Base-by-base conservation (phyloP, 2,888 invertebrate species). In the Hedychridium roseum region DNA sequence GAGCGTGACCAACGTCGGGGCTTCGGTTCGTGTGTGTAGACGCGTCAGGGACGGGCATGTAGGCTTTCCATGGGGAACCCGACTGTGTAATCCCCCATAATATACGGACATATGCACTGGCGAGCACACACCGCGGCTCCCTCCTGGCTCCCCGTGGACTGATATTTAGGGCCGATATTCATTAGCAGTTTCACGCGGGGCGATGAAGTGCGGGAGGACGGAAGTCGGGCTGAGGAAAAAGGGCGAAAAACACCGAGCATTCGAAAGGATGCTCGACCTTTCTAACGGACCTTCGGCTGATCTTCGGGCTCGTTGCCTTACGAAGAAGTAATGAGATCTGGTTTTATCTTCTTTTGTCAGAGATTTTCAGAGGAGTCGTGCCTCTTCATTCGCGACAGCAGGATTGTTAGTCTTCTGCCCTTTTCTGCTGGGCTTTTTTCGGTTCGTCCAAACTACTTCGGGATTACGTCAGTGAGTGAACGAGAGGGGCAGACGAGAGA, bases 91-190 rank as follows among this genome's bases (percentile, higher is more conserved):
- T 66, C 60, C 60, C 60, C 60, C 48, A 40, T 74, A 73, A 76
- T 74, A 66, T 71, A 69, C 63, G 64, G 73, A 69, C 73, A 73
- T 76, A 74, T 76, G 77, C 72, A 73, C 60, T 67, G 50, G 39
- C 60, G 54, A 50, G 40, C 58, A 55, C 54, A 39, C 50, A 54
- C 54, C 50, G 34, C 46, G n/a, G n/a, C n/a, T 62, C 61, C 64
- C 20, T 57, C 51, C 40, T 55, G 46, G 58, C 53, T 76, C 76
- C 76, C 77, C 63, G 62, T 46, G 75, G 76, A 70, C 74, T 69
- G 75, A 76, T 76, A 74, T 77, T 77, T 77, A 78, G 76, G 76
- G 72, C 74, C 71, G 74, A 77, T 78, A 78, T 78, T 78, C 78
- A 78, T 78, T 78, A 78, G 75, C 76, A 73, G 70, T 65, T 71